Percentiles rank a stretch among this genome's conserved stretches.
Evolutionary conservation across 1,140 invertebrate genomes (phyloP).

Genomic region (Anastatus disparis): DNA sequence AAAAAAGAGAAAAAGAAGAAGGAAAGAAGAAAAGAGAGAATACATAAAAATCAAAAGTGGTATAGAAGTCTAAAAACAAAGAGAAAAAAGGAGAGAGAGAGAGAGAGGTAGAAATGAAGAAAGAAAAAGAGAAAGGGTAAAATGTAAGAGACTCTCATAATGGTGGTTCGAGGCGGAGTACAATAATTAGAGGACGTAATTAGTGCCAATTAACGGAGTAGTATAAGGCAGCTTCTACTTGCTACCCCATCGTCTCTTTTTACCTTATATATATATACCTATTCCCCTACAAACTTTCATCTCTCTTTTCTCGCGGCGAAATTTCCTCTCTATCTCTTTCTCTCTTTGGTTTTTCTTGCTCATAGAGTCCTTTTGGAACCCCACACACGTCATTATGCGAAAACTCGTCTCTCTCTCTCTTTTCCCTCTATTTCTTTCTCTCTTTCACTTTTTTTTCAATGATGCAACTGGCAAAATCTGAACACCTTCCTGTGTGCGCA

Average conservation of each 20-base stretch:
- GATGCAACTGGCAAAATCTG: no score
- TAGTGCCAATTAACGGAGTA: constrained; percentile 58
- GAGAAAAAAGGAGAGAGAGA: not conserved
- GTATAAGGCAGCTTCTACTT: constrained; percentile 35
- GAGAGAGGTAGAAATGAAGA: not conserved
- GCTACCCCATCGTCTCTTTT: not conserved
- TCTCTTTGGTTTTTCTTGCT: constrained; percentile 15
- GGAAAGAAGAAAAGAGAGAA: no score
- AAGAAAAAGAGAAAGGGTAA: not conserved
- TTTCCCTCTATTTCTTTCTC: no score
- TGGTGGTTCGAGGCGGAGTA: constrained; percentile 49
- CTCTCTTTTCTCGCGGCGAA: no score
- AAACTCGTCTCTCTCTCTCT: no score
- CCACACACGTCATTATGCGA: not conserved
- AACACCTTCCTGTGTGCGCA: no score
- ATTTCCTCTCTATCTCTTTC: not conserved
- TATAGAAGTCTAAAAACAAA: no score
- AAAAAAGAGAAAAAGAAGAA: no score
- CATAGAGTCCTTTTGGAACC: constrained; percentile 22
- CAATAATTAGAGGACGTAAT: constrained; percentile 59
- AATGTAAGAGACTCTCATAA: constrained; percentile 26
- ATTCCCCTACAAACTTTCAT: no score
- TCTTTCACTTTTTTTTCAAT: no score
- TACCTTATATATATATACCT: no score
- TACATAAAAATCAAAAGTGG: no score